Evolutionary conservation across 2,888 invertebrate species (phyloP).

Genomic region (Zaprionus bogoriensis): DNA sequence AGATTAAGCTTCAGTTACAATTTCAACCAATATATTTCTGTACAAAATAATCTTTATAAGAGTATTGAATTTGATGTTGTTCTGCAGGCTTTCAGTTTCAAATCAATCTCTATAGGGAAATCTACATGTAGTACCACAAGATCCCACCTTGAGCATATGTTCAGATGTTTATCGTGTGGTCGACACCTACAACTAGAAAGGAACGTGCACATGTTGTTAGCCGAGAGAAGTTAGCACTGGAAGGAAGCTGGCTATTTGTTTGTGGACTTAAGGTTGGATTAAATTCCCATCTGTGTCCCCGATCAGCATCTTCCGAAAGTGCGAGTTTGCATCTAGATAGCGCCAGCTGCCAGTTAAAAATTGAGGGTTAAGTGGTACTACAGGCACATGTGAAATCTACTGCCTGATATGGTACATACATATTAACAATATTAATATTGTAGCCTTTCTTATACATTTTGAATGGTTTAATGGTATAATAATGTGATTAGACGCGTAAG

Average conservation of each 20-base stretch:
- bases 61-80: background rate
- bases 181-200: conserved; percentile 65
- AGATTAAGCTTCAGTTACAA: too few species aligned
- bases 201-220: conserved; percentile 70
- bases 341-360: conserved; percentile 23
- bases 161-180: conserved; percentile 63
- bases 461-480: too few species aligned
- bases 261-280: conserved; percentile 13
- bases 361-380: conserved; percentile 32
- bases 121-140: conserved; percentile 40
- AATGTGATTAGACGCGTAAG: too few species aligned
- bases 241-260: background rate
- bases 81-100: background rate
- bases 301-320: conserved; percentile 29
- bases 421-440: too few species aligned
- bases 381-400: conserved; percentile 61
- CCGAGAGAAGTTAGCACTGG: conserved; percentile 15
- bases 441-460: too few species aligned
- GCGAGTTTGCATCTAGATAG: conserved; percentile 57
- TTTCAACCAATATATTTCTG: too few species aligned
- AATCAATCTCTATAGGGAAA: conserved; percentile 45
- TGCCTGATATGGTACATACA: too few species aligned
- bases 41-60: too few species aligned
- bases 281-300: conserved; percentile 24
- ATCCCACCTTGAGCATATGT: conserved; percentile 37